phyloP scores from a whole-genome alignment of 2,797 vertebrate species.

The Dendrocincla fuliginosa region DNA sequence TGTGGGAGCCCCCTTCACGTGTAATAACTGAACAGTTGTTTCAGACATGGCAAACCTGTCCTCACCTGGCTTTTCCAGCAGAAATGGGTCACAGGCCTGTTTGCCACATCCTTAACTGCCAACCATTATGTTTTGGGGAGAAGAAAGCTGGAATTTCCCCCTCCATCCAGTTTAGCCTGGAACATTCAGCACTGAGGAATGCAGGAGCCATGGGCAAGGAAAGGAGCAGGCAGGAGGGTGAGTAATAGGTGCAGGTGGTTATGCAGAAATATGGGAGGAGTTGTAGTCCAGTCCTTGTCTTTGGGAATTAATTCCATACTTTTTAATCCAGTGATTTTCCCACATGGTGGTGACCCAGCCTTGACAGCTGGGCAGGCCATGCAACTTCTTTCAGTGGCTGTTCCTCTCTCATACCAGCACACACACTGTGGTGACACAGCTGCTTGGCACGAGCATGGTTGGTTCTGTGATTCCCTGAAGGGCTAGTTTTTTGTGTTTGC shows the following conservation, averaged over 20 bases:
- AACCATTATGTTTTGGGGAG: background rate
- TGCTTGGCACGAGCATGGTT: background rate
- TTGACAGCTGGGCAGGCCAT: background rate
- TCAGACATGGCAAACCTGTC: background rate
- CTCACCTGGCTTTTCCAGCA: background rate
- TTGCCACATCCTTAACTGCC: background rate
- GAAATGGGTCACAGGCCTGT: background rate
- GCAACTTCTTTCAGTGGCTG: background rate
- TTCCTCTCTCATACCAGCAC: background rate
- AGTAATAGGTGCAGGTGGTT: background rate
- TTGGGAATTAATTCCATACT: background rate
- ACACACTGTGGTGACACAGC: background rate
- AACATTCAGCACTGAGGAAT: background rate
- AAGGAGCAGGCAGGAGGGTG: background rate
- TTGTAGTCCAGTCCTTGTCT: background rate
- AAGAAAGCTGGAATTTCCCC: background rate
- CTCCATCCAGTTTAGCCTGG: background rate
- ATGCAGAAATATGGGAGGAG: background rate
- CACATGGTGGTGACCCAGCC: background rate
- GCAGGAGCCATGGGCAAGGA: background rate
- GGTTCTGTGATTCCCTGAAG: background rate
- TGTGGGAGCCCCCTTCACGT: background rate
- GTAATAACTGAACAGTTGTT: background rate
- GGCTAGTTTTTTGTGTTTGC: rapidly evolving
- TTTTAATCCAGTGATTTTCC: background rate